Evolutionary conservation across 2,113 vertebrate species (phyloP).

Genomic region (Serilophus lunatus): DNA sequence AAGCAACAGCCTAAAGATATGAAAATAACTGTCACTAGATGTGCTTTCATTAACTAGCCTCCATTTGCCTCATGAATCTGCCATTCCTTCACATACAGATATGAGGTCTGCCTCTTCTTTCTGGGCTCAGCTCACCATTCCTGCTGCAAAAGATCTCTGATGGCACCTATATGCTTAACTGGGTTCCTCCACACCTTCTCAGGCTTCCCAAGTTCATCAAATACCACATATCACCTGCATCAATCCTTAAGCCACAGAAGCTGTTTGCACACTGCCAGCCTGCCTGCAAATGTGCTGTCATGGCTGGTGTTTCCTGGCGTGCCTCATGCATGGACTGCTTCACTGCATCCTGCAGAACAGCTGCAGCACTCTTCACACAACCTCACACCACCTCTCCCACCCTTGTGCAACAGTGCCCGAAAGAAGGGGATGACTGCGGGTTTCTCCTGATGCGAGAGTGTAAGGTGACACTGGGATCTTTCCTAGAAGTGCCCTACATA

Average conservation of each 20-base stretch:
- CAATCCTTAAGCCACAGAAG: neutral
- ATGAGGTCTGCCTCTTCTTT: neutral
- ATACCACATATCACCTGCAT: neutral
- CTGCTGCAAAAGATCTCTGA: neutral
- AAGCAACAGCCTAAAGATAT: neutral
- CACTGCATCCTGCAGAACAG: neutral
- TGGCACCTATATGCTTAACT: neutral
- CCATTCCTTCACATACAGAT: neutral
- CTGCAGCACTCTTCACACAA: neutral
- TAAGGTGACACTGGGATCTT: neutral
- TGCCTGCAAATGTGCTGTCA: accelerated
- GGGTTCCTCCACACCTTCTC: neutral
- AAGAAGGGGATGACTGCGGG: neutral
- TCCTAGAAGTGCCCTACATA: neutral
- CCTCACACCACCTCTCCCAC: neutral
- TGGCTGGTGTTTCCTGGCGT: accelerated
- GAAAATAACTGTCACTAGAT: neutral
- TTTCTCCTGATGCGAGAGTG: accelerated
- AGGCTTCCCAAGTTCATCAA: neutral
- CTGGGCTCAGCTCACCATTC: neutral
- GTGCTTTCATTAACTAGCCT: neutral
- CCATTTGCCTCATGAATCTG: neutral
- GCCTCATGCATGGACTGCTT: neutral
- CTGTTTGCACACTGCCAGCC: neutral
- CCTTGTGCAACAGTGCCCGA: neutral